Evolutionary conservation across 2,113 vertebrate species (phyloP).

Genomic region (Hemiscyllium ocellatum): DNA sequence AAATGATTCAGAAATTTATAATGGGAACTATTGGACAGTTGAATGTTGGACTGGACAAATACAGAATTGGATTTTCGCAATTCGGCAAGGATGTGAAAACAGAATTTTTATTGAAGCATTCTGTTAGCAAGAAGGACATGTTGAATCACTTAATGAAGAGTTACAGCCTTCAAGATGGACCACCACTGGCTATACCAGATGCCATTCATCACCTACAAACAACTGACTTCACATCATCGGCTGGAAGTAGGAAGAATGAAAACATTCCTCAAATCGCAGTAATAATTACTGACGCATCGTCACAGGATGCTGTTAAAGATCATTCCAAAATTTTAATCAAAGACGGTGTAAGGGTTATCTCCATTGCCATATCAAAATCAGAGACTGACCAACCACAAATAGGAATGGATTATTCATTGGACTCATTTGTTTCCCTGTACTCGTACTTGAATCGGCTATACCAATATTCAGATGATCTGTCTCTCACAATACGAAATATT

Average conservation of each 20-base stretch:
- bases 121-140: slow-evolving; percentile 50
- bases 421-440: slow-evolving; percentile 38
- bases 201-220: slow-evolving; percentile 53
- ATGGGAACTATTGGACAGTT: slow-evolving; percentile 47
- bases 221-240: background rate
- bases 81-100: slow-evolving; percentile 50
- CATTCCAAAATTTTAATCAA: slow-evolving; percentile 49
- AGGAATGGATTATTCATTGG: background rate
- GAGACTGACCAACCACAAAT: slow-evolving; percentile 42
- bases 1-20: slow-evolving; percentile 49
- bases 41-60: slow-evolving; percentile 51
- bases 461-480: background rate
- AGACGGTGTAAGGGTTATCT: slow-evolving; percentile 54
- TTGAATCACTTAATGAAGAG: slow-evolving; percentile 40
- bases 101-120: slow-evolving; percentile 60
- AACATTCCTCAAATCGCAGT: slow-evolving; percentile 59
- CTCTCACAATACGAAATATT: background rate
- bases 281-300: slow-evolving; percentile 60
- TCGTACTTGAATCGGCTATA: background rate
- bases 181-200: slow-evolving; percentile 19
- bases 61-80: slow-evolving; percentile 65
- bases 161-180: slow-evolving; percentile 42
- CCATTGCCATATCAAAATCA: slow-evolving; percentile 43
- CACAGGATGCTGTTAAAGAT: slow-evolving; percentile 47
- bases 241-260: slow-evolving; percentile 54